phyloP scores from a whole-genome alignment of 2,797 vertebrate genomes.

The Podarcis siculus region DNA sequence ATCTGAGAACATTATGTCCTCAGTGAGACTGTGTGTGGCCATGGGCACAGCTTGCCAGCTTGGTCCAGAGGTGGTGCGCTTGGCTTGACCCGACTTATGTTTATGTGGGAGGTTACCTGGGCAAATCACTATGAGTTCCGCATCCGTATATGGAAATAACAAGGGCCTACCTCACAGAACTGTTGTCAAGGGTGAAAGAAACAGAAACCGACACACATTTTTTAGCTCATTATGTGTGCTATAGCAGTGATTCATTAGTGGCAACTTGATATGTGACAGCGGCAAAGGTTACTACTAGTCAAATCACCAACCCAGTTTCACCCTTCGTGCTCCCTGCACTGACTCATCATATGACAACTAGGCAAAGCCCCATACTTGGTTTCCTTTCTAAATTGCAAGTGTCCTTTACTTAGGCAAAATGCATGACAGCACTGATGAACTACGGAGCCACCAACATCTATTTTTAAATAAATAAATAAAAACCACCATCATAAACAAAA shows the following conservation, averaged over 20 bases:
- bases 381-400: background rate
- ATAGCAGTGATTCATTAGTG: background rate
- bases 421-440: background rate
- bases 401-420: background rate
- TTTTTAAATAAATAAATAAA: background rate
- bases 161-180: background rate
- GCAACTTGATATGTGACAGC: background rate
- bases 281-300: background rate
- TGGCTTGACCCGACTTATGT: background rate
- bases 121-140: background rate
- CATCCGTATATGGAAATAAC: background rate
- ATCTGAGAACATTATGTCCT: background rate
- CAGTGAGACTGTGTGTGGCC: background rate
- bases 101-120: background rate
- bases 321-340: background rate
- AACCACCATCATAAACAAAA: background rate
- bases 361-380: background rate
- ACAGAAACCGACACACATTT: background rate
- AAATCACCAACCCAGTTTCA: constrained; percentile 4
- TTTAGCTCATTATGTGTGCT: background rate
- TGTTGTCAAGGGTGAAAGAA: background rate
- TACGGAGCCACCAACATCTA: too few relatives aligned
- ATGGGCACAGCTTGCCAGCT: background rate
- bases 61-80: background rate
- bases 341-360: background rate